These are phyloP conservation scores for Ditylenchus weischeri DNA, from an alignment of 2,888 invertebrate genomes.

Conservation along the genomic window DNA sequence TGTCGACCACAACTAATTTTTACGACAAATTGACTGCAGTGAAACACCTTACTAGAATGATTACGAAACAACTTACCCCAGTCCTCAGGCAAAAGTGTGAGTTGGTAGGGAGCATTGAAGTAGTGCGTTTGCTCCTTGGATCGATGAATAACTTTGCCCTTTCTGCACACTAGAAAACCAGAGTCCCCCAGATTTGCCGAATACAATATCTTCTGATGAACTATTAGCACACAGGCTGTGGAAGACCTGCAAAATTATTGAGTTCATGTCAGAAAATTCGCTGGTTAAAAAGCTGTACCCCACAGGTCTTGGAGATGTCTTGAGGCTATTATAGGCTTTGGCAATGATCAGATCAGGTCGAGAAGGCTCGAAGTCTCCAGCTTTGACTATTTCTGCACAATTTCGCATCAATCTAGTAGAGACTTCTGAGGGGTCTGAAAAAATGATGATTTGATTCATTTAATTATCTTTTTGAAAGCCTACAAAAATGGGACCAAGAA, in stretches of 20 bases:
- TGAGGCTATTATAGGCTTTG: slow-evolving; percentile 48
- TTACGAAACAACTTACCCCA: slow-evolving; percentile 24
- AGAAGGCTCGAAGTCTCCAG: slow-evolving; percentile 78
- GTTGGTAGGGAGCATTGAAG: slow-evolving; percentile 96
- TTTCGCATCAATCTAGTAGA: slow-evolving; percentile 88
- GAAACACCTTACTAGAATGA: no score
- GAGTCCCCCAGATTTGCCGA: slow-evolving; percentile 98
- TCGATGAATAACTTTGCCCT: slow-evolving; percentile 79
- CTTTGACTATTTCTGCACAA: slow-evolving; percentile 83
- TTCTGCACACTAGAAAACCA: slow-evolving; percentile 86
- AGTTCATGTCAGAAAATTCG: not conserved
- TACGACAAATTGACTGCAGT: no score
- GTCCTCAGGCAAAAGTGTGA: slow-evolving; percentile 77
- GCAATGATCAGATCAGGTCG: slow-evolving; percentile 52
- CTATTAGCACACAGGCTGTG: slow-evolving; percentile 90
- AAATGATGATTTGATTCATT: not conserved
- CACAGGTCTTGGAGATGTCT: slow-evolving; percentile 49
- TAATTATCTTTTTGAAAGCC: no score
- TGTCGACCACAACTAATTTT: no score
- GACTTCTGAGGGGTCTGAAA: slow-evolving; percentile 80
- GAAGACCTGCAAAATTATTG: slow-evolving; percentile 69
- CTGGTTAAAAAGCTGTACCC: slow-evolving; percentile 35
- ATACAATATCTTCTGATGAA: slow-evolving; percentile 85
- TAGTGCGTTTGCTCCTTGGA: slow-evolving; percentile 97
- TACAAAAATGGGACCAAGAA: no score